Base-by-base conservation (phyloP, 2,797 vertebrate species). In the Pterois miles region DNA sequence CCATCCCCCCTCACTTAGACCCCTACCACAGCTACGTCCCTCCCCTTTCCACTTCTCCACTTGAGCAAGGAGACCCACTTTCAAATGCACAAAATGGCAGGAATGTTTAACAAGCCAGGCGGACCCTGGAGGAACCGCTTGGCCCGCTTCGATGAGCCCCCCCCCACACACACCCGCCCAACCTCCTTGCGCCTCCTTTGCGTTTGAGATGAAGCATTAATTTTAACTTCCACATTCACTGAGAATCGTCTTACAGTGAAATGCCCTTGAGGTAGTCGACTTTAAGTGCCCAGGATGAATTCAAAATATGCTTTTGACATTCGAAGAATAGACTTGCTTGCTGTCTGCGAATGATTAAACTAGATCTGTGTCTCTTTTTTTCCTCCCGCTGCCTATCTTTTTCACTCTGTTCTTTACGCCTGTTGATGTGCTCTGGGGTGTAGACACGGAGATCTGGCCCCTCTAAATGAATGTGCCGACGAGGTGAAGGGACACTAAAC, bases 81-180 rank as follows among this genome's bases (percentile, higher is more conserved):
- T 86, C 88, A 93, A 94, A 92, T 83, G 83, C 93, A 93, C 93
- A 95, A 94, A 95, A 95, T 94, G 94, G 93, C 93, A 94, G 94
- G 90, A 95, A 94, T 92, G 85, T 93, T 93, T 91, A 93, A 93
- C 92, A 93, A 92, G 84, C 72, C 74, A 48, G 83, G 82, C 89
- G 67, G 87, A 89, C 86, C 90, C 86, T 71, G 70, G 65, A 92
- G 91, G 89, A 89, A 79, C 86, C 56, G 48, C 16, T 58, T 75
- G 81, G 78, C 74, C 82, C 40, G 57, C 71, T 70, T 71, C 66
- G 11, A 62, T 18, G 34, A 69, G 18, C 60, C 52, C 71, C 43
- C 27, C 20, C 53, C 9, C 38, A 27, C 16, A 3, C 31, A n/a
- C n/a, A n/a, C 46, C 8, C 34, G 2, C 63, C 23, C 38, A 53